phyloP scores from a whole-genome alignment of 2,888 invertebrate species.

The Margaritifera margaritifera region DNA sequence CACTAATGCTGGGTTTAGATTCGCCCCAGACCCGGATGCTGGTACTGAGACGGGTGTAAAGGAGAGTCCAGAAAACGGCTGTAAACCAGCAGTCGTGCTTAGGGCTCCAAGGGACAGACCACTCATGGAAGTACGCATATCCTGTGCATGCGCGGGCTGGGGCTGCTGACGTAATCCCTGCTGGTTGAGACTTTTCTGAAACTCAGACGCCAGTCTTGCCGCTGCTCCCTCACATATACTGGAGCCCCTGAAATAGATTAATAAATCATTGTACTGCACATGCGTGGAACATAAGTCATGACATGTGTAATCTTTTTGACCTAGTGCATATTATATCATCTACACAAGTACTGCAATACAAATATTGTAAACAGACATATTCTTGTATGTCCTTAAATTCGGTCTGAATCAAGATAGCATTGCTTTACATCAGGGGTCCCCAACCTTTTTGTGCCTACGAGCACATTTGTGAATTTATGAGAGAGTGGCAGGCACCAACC shows the following conservation, averaged over 20 bases:
- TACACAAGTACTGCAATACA: no score
- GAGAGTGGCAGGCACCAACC: no score
- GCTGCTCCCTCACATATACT: constrained; percentile 6
- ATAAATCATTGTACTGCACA: no score
- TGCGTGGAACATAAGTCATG: no score
- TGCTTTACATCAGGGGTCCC: no score
- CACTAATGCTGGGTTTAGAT: constrained; percentile 46
- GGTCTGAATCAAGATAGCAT: no score
- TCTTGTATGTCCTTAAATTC: no score
- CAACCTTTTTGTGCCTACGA: no score
- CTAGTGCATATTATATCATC: no score
- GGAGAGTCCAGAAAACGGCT: constrained; percentile 37
- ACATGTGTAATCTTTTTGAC: no score
- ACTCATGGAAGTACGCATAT: constrained; percentile 33
- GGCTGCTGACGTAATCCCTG: constrained; percentile 20
- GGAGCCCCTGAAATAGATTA: constrained; percentile 10
- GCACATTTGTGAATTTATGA: no score
- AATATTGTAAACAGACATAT: no score
- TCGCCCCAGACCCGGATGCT: constrained; percentile 28
- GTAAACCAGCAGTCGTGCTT: constrained; percentile 27
- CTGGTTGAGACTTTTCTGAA: constrained; percentile 4
- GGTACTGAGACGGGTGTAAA: constrained; percentile 27
- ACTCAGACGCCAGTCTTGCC: constrained; percentile 7
- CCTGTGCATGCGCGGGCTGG: constrained; percentile 35
- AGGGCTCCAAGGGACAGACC: constrained; percentile 36